Base-by-base conservation (phyloP, 2,113 vertebrate species). In the Caracal caracal region DNA sequence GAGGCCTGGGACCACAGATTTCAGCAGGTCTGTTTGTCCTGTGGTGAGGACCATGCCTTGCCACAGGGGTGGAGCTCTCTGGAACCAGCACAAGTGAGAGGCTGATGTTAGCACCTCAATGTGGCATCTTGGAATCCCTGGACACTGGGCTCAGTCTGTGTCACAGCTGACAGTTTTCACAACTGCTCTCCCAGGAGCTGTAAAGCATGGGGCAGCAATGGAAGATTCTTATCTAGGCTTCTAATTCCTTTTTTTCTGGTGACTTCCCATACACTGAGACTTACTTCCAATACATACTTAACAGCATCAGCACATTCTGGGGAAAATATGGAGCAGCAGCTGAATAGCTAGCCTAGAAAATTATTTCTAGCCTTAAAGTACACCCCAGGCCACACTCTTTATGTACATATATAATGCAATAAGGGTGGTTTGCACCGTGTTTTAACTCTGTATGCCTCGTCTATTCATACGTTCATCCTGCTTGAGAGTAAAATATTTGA, bases 361-460 rank as follows among this genome's bases (percentile, higher is more conserved):
- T 81, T 37, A 33, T 37, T 90, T 68, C 90, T 76, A 30, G 84
- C 78, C 86, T 81, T 93, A 37, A 80, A 95, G n/a, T 26, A 35
- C 33, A 43, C 4, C 4, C 63, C 37, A 49, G 86, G n/a, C 4
- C 66, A 71, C 56, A 88, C 30, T 10, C 35, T 40, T 11, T 33
- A 28, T 6, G 8, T 10, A 22, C 15, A 35, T 9, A 43, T 6
- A 63, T 17, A 49, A 78, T 11, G 10, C 85, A 63, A 51, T 26
- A 16, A 24, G 19, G 66, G 37, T 33, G 28, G 22, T 66, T 10
- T 5, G 22, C 5, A 10, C 24, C 51, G 8, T 40, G 63, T 5
- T 71, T 90, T 35, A 65, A 9, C 63, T 95, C 80, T 26, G 24
- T 17, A 5, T 24, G 10, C 17, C 33, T 79, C 22, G 5, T 3